Base-by-base conservation (phyloP, 2,113 vertebrate species). In the Oryzias celebensis region DNA sequence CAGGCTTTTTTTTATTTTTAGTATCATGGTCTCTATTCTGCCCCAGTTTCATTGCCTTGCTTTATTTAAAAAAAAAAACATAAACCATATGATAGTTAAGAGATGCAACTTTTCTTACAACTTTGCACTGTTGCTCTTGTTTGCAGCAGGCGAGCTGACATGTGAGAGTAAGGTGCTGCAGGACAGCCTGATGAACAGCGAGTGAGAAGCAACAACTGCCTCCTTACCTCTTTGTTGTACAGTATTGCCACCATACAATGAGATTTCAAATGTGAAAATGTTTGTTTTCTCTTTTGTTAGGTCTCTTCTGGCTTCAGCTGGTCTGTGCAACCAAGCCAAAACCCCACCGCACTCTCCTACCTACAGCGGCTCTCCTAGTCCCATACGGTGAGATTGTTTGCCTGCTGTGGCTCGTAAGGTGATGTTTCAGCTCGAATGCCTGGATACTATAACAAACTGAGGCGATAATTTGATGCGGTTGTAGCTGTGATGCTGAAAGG, bases 121-220 rank as follows among this genome's bases (percentile, higher is more conserved):
- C 3, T 36, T 36, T 36, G 8, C 36, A 12, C 36, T 36, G 7
- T 10, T 36, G 31, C 31, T 36, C 1, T 68, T 61, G 24, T 36
- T 67, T 73, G 23, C 73, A 84, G 79, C 87, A 91, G 95, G 91
- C 86, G 96, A 98, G 76, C 83, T 96, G 58, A 87, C 92, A 49
- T 87, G 90, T 52, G 97, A 98, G 68, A 92, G 91, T 65, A 97
- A 96, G 71, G 87, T 94, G 7, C 85, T 94, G 22, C 93, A 93
- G 22, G 96, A 98, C 85, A 98, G 96, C 71, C 89, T 98, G 78
- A 94, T 96, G 92, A 96, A 93, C 83, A 98, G 96, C 0, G 93
- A 95, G 96, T 99, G 87, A 94, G 95, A 24, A 52, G 6, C 47
- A 47, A 28, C 0, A 2, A 22, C 58, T 47, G 53, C 2, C 20